Percentiles rank a stretch among this genome's conserved stretches.
phyloP scores from a whole-genome alignment of 2,888 invertebrate genomes.

The Lamproptera curius region DNA sequence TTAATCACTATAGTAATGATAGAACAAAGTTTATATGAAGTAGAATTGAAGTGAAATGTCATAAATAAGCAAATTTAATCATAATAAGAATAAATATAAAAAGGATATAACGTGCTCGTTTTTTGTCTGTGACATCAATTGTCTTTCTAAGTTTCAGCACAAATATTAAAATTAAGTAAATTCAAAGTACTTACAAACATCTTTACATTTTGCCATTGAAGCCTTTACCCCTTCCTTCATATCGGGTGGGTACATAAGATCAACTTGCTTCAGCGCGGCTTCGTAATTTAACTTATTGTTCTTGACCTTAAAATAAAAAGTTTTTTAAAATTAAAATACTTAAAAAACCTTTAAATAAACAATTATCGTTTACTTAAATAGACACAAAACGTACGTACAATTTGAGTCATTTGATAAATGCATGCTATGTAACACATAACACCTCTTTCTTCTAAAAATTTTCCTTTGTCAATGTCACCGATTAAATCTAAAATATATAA shows the following conservation, averaged over 20 bases:
- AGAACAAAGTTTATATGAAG: no score
- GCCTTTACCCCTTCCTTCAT: conserved; percentile 52
- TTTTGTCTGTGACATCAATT: no score
- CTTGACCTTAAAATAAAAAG: conserved; percentile 46
- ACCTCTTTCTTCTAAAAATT: conserved; percentile 56
- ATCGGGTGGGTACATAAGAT: conserved; percentile 62
- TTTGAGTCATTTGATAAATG: conserved; percentile 56
- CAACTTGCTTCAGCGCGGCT: conserved; percentile 59
- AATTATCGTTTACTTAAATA: no score
- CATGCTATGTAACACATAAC: conserved; percentile 72
- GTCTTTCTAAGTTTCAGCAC: no score
- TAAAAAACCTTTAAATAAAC: no score
- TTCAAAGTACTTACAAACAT: conserved; percentile 58
- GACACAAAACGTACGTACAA: conserved; percentile 44
- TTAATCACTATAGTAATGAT: no score
- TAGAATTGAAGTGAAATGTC: no score
- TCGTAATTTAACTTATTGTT: conserved; percentile 62
- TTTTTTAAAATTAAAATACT: no score
- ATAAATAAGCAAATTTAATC: no score
- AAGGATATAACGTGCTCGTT: no score
- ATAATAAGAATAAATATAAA: no score
- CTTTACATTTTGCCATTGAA: conserved; percentile 50
- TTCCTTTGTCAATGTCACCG: conserved; percentile 56
- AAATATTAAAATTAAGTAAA: no score
- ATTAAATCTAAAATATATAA: conserved; percentile 57